phyloP scores from a whole-genome alignment of 2,888 invertebrate genomes.

The Graphium colonna region DNA sequence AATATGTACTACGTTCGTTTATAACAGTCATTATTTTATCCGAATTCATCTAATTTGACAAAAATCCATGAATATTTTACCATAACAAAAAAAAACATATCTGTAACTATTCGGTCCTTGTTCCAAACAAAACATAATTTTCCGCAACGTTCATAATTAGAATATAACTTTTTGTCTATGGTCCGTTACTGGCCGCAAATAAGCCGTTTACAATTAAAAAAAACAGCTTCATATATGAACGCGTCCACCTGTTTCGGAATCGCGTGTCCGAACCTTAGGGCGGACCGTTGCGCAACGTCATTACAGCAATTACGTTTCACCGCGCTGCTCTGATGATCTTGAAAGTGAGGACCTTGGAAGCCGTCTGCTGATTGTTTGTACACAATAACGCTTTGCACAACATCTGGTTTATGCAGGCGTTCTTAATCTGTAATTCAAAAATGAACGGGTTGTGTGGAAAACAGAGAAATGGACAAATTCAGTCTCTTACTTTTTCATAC shows the following conservation, averaged over 20 bases:
- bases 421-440: background rate
- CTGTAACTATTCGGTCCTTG: no score
- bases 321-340: conserved; percentile 75
- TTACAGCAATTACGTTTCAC: conserved; percentile 72
- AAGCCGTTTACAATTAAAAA: conserved; percentile 6
- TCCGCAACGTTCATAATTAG: no score
- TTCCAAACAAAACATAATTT: no score
- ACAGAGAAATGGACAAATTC: background rate
- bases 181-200: conserved; percentile 6
- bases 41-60: no score
- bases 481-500: background rate
- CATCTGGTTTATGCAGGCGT: background rate
- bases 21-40: no score
- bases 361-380: conserved; percentile 52
- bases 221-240: background rate
- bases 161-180: conserved; percentile 11
- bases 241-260: conserved; percentile 37
- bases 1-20: no score
- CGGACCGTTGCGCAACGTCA: conserved; percentile 62
- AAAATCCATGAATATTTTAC: no score
- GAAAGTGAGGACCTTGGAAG: conserved; percentile 75
- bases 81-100: no score
- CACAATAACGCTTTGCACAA: conserved; percentile 35
- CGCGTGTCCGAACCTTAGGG: conserved; percentile 39
- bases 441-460: background rate